Conservation (phyloP, 30 jellyfish, hydroid and myxozoan species). For the Pelagia noctiluca region DNA sequence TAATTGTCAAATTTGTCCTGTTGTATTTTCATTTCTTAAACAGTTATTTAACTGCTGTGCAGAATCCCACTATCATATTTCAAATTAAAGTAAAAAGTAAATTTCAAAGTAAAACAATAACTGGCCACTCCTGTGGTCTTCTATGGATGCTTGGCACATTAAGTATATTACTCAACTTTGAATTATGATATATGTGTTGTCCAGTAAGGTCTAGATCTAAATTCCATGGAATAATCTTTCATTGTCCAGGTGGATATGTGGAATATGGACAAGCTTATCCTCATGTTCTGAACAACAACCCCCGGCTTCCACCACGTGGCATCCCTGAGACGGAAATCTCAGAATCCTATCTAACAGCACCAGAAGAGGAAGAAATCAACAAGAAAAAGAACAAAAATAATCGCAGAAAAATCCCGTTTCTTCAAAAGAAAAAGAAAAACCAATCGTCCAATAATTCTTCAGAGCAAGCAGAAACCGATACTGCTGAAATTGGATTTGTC, state of each 20-base stretch:
- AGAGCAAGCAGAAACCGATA: conserved; percentile 5
- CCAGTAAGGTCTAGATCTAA: neutral
- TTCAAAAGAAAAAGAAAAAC: conserved; percentile 49
- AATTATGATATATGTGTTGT: neutral
- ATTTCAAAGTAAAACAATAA: too few species aligned
- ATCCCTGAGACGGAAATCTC: conserved; percentile 72
- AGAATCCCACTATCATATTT: too few species aligned
- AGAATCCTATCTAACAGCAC: conserved; percentile 53
- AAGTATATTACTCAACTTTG: too few species aligned
- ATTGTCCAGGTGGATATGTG: conserved; percentile 51
- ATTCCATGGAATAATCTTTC: too few species aligned
- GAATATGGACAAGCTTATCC: conserved; percentile 42
- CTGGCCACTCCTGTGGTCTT: too few species aligned
- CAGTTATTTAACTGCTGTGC: too few species aligned
- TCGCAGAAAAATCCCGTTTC: conserved; percentile 50
- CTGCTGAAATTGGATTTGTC: neutral
- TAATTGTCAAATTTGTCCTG: too few species aligned
- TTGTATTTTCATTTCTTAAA: too few species aligned
- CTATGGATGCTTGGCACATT: too few species aligned
- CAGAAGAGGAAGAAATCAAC: conserved; percentile 41
- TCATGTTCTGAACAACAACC: neutral
- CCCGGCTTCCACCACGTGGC: conserved; percentile 23
- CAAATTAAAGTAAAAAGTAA: too few species aligned
- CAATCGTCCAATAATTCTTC: neutral
- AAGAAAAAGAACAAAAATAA: conserved; percentile 25